Evolutionary conservation across 2,888 invertebrate species (phyloP).

Genomic region (Neoaliturus tenellus): DNA sequence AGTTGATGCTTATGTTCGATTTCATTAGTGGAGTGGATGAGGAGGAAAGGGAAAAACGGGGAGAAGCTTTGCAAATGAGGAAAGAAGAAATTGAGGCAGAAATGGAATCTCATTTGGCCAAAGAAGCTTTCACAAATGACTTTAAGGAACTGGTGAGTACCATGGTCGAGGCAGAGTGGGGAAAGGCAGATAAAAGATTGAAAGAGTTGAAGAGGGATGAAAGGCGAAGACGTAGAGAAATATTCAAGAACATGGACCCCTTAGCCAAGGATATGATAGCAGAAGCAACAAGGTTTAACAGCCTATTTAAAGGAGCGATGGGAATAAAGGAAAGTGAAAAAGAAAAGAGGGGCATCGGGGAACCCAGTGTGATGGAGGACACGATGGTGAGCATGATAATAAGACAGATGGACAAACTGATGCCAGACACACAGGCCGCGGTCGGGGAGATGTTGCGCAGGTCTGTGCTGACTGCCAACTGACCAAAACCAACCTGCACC

Average conservation of each 20-base stretch:
- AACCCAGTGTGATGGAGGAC: constrained; percentile 5
- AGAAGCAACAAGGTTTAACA: constrained; percentile 15
- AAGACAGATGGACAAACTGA: constrained; percentile 14
- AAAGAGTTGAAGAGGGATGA: constrained; percentile 1
- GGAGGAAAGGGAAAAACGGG: not conserved
- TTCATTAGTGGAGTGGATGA: constrained; percentile 24
- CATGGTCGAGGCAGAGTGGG: not conserved
- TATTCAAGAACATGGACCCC: constrained; percentile 16
- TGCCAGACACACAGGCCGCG: not conserved
- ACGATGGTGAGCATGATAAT: constrained; percentile 17
- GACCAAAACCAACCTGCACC: too few relatives aligned
- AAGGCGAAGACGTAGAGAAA: not conserved
- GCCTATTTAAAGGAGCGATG: constrained; percentile 25
- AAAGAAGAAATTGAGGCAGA: constrained; percentile 37
- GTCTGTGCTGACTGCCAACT: not conserved
- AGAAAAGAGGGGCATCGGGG: constrained; percentile 1
- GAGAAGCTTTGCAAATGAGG: not conserved
- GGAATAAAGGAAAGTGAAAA: not conserved
- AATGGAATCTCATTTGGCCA: constrained; percentile 22
- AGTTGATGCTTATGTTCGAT: constrained; percentile 16
- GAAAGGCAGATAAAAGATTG: not conserved
- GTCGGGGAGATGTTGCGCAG: not conserved
- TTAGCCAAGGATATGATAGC: constrained; percentile 35
- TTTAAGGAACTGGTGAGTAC: constrained; percentile 1
- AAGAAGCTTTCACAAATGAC: constrained; percentile 23